Conservation (phyloP, 2,113 vertebrate species). For the Blennius ocellaris region DNA sequence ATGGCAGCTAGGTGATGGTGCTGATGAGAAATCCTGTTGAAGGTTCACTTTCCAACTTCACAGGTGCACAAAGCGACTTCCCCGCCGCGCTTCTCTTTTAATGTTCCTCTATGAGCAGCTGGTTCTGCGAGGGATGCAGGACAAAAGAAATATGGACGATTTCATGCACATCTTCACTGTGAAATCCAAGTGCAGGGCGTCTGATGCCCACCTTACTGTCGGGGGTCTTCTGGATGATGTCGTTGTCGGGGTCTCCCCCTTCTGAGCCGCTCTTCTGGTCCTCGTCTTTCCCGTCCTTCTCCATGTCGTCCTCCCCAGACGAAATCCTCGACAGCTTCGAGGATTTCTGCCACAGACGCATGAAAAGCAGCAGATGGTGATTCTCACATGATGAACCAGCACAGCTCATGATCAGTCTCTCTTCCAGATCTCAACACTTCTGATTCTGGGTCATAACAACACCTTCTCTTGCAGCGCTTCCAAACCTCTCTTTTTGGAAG, state of each 20-base stretch:
- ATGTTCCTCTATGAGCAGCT: slow-evolving; percentile 85
- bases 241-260: slow-evolving; percentile 90
- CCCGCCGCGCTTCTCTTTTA: slow-evolving; percentile 53
- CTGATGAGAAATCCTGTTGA: slow-evolving; percentile 73
- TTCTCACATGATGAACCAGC: background rate
- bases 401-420: background rate
- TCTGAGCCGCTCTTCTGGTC: slow-evolving; percentile 94
- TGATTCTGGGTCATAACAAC: no score
- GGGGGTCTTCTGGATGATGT: slow-evolving; percentile 90
- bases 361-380: background rate
- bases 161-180: no score
- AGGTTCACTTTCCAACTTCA: slow-evolving; percentile 83
- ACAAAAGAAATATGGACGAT: no score
- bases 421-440: no score
- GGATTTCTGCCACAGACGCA: slow-evolving; percentile 85
- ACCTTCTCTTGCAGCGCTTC: no score
- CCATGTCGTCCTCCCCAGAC: slow-evolving; percentile 90
- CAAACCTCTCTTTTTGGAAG: no score
- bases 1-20: slow-evolving; percentile 46
- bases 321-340: slow-evolving; percentile 94
- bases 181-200: no score
- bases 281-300: slow-evolving; percentile 95
- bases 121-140: slow-evolving; percentile 83
- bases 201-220: slow-evolving; percentile 88
- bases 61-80: slow-evolving; percentile 75